Base-by-base conservation (phyloP, 2,113 vertebrate species). In the Ascaphus truei region DNA sequence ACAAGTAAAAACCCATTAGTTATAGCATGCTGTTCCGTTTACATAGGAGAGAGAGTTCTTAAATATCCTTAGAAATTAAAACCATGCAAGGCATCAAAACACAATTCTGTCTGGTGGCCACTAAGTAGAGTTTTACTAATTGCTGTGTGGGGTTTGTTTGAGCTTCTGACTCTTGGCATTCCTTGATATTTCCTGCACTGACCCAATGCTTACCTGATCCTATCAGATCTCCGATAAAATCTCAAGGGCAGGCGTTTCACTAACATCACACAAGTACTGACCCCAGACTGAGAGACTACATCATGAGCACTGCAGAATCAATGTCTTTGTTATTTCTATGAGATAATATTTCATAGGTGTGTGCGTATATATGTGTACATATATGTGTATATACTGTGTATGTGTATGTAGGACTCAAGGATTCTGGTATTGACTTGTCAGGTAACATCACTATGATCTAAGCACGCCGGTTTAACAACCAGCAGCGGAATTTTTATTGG, bases 111-210 rank as follows among this genome's bases (percentile, higher is more conserved):
- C 0, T 72, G 43, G 36, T 57, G 78, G 57, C 68, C 41, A 65
- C 31, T 58, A 62, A 58, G 53, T 48, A 80, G 64, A 12, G 65
- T 78, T 29, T 48, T 18, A 26, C 60, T 72, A 47, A 62, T 55
- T 47, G 11, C 58, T 10, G 50, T 13, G 1, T 69, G 29, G 31
- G 9, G 12, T 72, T 4, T 31, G 45, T 75, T 48, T 6, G 27
- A n/a, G 57, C 76, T 82, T 75, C 72, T 22, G 43, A 15, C 73
- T 75, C 5, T 78, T 77, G 58, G 33, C 72, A 69, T 23, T 65
- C 45, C 61, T 62, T 20, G 72, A 79, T 16, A 83, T 85, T 82
- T 85, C 77, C 67, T 77, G 77, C 76, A 77, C 72, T 79, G 62
- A 73, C 13, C 51, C 25, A n/a, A 8, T 2, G 16, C 74, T 68